These are phyloP conservation scores for Xylota segnis DNA, from an alignment of 2,888 invertebrate genomes.

Conservation along the genomic window DNA sequence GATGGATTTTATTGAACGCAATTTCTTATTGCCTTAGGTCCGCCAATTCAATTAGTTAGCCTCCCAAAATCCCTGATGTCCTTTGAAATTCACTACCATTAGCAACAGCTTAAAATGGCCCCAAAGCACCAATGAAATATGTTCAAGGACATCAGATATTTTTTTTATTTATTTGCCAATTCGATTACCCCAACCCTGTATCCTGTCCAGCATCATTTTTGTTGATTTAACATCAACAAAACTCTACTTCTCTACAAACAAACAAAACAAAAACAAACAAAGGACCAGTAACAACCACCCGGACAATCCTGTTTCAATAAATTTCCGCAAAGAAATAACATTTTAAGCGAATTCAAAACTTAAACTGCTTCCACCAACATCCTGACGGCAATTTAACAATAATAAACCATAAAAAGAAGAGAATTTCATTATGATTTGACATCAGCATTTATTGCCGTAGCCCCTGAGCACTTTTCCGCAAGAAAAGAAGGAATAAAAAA, in stretches of 20 bases:
- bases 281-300: not conserved
- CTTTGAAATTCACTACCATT: conserved; percentile 9
- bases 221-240: conserved; percentile 10
- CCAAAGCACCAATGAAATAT: conserved; percentile 9
- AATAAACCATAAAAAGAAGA: conserved; percentile 44
- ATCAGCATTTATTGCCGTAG: conserved; percentile 64
- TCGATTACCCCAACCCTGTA: not conserved
- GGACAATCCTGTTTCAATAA: conserved; percentile 4
- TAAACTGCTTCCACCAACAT: conserved; percentile 48
- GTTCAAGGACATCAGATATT: conserved; percentile 4
- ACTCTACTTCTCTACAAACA: not conserved
- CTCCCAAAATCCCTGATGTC: not conserved
- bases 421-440: conserved; percentile 57
- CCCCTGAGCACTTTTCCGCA: conserved; percentile 10
- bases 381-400: conserved; percentile 43
- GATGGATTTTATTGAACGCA: conserved; percentile 17
- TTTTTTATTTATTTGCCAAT: conserved; percentile 1
- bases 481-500: not conserved
- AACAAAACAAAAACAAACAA: conserved; percentile 13
- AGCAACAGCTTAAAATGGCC: conserved; percentile 15
- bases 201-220: conserved; percentile 8
- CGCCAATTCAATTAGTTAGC: not conserved
- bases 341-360: conserved; percentile 50
- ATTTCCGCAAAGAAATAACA: conserved; percentile 27
- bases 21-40: not conserved